Conservation (phyloP, 2,113 vertebrate species). For the Ia io region DNA sequence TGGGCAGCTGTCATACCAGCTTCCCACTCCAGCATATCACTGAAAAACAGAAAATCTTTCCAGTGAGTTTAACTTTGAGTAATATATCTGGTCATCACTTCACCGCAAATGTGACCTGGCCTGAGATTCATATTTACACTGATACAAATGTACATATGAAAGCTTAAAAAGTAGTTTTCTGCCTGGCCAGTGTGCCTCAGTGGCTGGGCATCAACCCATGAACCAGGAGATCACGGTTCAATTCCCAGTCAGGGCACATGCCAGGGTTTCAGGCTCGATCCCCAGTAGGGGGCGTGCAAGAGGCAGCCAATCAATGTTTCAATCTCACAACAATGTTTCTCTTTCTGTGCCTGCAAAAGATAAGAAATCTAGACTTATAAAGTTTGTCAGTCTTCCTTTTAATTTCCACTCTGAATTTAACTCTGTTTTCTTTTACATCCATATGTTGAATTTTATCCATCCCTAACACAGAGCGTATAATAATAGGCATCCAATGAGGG, state of each 20-base stretch:
- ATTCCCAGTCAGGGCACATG: too few species aligned
- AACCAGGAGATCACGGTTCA: too few species aligned
- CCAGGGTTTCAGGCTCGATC: too few species aligned
- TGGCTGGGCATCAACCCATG: too few species aligned
- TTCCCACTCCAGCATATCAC: not conserved
- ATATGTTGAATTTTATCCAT: not conserved
- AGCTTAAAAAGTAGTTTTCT: not conserved
- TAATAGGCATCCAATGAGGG: not conserved
- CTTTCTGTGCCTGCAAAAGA: not conserved
- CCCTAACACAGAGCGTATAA: not conserved
- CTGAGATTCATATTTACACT: not conserved
- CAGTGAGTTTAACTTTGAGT: not conserved
- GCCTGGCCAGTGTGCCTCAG: too few species aligned
- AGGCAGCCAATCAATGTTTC: too few species aligned
- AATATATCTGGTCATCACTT: not conserved
- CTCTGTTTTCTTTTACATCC: not conserved
- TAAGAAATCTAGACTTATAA: not conserved
- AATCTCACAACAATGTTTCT: too few species aligned
- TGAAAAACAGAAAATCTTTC: not conserved
- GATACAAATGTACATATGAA: not conserved
- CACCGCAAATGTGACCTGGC: not conserved
- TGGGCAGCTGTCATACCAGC: not conserved
- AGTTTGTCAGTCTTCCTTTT: not conserved
- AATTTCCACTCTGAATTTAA: not conserved
- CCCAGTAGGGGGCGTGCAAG: too few species aligned